Evolutionary conservation across 2,888 invertebrate genomes (phyloP), one percentile per base, ranked within the genome.

Genomic region (Esperia sulphurella): DNA sequence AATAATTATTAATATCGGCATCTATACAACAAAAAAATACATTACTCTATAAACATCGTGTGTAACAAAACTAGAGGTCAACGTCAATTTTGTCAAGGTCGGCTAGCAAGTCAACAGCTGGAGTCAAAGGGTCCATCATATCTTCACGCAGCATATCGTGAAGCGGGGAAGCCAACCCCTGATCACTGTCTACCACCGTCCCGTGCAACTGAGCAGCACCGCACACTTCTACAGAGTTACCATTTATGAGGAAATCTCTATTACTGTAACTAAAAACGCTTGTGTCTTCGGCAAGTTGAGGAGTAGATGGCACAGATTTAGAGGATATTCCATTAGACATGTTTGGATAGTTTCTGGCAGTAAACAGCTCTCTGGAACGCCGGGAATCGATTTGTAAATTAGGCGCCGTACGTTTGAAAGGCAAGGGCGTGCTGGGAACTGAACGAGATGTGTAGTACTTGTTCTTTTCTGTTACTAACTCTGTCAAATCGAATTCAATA

Each of bases 271-370:
- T 91, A 61, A 92, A 92, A 40, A 91, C 90, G 59, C 79, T 83
- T 45, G 88, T 71, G 29, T 88, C 89, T 54, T 90, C 84, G 10
- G 84, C 80, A 51, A 92, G 75, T 60, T 93, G 90, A 12, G 95
- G 95, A 42, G 79, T 79, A 8, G 94, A 93, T 21, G 95, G 95
- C 79, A 95, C 95, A 0, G 95, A 95, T 68, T 94, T 93, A 10
- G 94, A 94, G 39, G 83, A 85, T 59, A 91, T 90, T 38, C 92
- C 91, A 58, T 91, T 89, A n/a, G 83, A 64, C 44, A 67, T 59
- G 52, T 58, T 71, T 3, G 75, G 57, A 55, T 76, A 81, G 46
- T 67, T 75, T 7, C 81, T 79, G 1, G 81, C 59, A 1, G 80
- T 57, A 57, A 85, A 85, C 38, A 82, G 53, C 50, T 83, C 82